Base-by-base conservation (phyloP, 2,797 vertebrate species). In the Gobionotothen gibberifrons region DNA sequence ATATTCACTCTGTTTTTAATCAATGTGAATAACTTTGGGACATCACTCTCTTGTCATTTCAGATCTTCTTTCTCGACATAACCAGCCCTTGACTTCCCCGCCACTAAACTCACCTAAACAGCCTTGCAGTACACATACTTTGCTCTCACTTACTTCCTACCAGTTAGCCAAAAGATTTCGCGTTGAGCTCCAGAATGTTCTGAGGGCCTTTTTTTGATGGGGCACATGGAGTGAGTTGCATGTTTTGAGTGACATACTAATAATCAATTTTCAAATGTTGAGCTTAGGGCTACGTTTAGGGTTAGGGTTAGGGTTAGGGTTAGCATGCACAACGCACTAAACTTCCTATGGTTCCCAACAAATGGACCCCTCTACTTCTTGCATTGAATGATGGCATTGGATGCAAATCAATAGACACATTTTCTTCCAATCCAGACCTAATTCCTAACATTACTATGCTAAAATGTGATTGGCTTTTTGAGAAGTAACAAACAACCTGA, bases 401-500 rank as follows among this genome's bases (percentile, higher is more conserved):
- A 59, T 6, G 1, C 44, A 53, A 53, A 53, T 46, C 3, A 3
- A n/a, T n/a, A 15, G 39, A 16, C 14, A 19, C 9, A 32, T 3
- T 39, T 32, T 48, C 47, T 2, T 68, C 57, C 56, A 52, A 15
- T 7, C 15, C 42, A 14, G 17, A 51, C n/a, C 5, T 17, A 13
- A 42, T 48, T 42, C 42, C 32, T 9, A 7, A 6, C 22, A 54
- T n/a, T 43, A 44, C 36, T 14, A 4, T 21, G 13, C 13, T 68
- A 19, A 59, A 57, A 54, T 72, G 64, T 17, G 69, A 70, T 60
- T 59, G 40, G 21, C 72, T 54, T 78, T 84, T 72, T 58, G 32
- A 77, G 64, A 47, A 78, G 48, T 60, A 63, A 63, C 56, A 65
- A 69, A 63, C 48, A 65, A 85, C 82, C 69, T 65, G 47, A 74